Evolutionary conservation across 2,797 vertebrate species (phyloP), one percentile per base, ranked within the genome.

Genomic region (Chelmon rostratus): DNA sequence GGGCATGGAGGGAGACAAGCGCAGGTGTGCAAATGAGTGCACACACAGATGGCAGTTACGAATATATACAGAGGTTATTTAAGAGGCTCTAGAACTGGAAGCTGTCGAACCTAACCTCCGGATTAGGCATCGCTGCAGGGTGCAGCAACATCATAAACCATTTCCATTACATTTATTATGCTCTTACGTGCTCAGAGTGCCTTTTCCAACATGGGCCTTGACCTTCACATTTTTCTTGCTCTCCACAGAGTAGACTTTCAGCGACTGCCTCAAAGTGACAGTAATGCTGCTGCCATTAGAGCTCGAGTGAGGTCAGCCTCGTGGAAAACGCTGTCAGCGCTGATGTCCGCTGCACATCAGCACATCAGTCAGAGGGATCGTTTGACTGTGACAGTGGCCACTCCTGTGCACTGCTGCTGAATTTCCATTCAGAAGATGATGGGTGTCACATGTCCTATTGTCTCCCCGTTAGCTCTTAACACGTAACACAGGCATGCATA

Each of bases 1-100:
- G 72, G 46, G 8, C 69, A 85, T 82, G 85, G 44, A 37, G 59
- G 62, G 66, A 84, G 77, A 85, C 82, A 79, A 84, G 92, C 77
- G 81, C 80, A 85, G 65, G 44, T 75, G 70, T 86, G 83, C 50
- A 78, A 85, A 85, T 78, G 58, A 81, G 59, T 28, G 69, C 71
- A 52, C 35, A 50, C 70, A 74, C 71, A 79, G 52, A 81, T 62
- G 68, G 73, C 40, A 84, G 84, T 89, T 66, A 88, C 16, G 33
- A 68, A 64, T 74, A 82, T 18, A 13, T 82, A 44, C 73, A 62
- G 49, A 63, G 78, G 66, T 49, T 68, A 15, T 68, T 54, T 40
- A 28, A 79, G 74, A 69, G 42, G 47, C 0, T 78, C 47, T 65
- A 59, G 6, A 73, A 33, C 37, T 15, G 3, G 16, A 63, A 57